A percentile compares a stretch with the other conserved stretches of the same genome.
phyloP scores from a whole-genome alignment of 2,797 vertebrate genomes.

The Pyrocephalus nanus region DNA sequence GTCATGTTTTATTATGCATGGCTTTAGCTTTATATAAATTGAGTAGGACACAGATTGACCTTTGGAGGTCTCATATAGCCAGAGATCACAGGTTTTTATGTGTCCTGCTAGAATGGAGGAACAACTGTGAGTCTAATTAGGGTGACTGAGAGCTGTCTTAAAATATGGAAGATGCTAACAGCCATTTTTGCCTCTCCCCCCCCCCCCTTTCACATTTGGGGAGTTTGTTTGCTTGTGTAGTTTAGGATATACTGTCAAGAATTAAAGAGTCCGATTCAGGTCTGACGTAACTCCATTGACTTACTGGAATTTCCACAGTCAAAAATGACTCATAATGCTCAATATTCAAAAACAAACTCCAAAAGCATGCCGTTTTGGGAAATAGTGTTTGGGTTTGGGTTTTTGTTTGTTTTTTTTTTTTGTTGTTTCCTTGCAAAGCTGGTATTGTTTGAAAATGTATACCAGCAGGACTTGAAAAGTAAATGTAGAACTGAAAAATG shows the following conservation, averaged over 20 bases:
- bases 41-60: background rate
- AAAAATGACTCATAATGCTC: constrained; percentile 21
- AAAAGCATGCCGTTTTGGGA: constrained; percentile 10
- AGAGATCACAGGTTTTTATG: background rate
- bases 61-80: background rate
- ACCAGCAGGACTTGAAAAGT: background rate
- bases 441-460: background rate
- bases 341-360: constrained; percentile 21
- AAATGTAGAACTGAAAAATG: background rate
- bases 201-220: background rate
- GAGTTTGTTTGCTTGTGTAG: background rate
- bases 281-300: constrained; percentile 4
- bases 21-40: background rate
- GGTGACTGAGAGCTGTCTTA: background rate
- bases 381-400: background rate
- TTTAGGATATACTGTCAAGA: background rate
- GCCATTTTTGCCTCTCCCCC: background rate
- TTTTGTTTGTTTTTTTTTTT: no score
- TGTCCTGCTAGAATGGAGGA: background rate
- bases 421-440: background rate
- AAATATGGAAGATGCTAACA: background rate
- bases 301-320: constrained; percentile 51
- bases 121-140: background rate
- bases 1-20: background rate
- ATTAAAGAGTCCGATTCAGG: background rate